Percentiles rank a stretch among this genome's conserved stretches.
phyloP scores from a whole-genome alignment of 1,140 invertebrate species.

The Bactericera cockerelli region DNA sequence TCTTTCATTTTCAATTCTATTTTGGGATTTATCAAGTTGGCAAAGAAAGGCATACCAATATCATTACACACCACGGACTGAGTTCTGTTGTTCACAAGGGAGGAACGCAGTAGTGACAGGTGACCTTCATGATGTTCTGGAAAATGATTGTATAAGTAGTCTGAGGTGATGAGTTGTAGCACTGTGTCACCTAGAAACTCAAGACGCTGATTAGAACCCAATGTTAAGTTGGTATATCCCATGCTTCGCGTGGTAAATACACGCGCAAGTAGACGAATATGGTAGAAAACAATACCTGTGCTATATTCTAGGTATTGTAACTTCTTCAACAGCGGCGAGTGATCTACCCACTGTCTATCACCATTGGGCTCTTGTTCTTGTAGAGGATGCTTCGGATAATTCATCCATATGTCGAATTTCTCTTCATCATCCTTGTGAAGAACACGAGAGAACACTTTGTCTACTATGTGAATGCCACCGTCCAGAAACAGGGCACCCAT shows the following conservation, averaged over 20 bases:
- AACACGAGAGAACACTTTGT: constrained; percentile 65
- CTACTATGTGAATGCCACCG: constrained; percentile 64
- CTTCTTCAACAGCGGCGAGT: constrained; percentile 67
- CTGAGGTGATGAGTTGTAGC: constrained; percentile 87
- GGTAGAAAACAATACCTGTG: constrained; percentile 83
- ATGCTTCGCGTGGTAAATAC: constrained; percentile 94
- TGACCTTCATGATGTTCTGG: constrained; percentile 99
- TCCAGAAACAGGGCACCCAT: constrained; percentile 95
- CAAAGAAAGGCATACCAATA: constrained; percentile 82
- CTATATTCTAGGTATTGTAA: constrained; percentile 80
- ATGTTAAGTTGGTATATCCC: constrained; percentile 86
- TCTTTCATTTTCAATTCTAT: constrained; percentile 91
- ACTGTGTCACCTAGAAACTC: constrained; percentile 98
- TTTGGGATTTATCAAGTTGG: constrained; percentile 80
- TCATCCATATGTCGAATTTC: constrained; percentile 62
- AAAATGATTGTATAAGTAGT: constrained; percentile 92
- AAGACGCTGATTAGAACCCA: constrained; percentile 93
- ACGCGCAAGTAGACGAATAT: constrained; percentile 84
- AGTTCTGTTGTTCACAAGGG: constrained; percentile 88
- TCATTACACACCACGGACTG: constrained; percentile 97
- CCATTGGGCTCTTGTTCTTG: constrained; percentile 84
- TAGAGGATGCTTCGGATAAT: constrained; percentile 74
- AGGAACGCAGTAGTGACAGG: constrained; percentile 83
- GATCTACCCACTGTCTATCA: constrained; percentile 81
- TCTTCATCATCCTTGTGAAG: constrained; percentile 54